phyloP scores from a whole-genome alignment of 1,140 invertebrate genomes.

The Drosophila paulistorum region DNA sequence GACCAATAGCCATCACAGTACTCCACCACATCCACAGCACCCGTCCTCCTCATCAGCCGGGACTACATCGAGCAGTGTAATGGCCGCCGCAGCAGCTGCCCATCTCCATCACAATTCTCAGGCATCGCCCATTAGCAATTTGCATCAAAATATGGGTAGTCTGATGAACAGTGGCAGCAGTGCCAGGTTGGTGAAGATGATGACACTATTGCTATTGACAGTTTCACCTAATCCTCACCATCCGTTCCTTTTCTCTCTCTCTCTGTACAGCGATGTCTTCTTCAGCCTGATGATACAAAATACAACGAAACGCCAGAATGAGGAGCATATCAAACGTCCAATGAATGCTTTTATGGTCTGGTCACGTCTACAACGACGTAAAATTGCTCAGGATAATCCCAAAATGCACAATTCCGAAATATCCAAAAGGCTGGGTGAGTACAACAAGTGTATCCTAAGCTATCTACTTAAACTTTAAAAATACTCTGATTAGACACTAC shows the following conservation, averaged over 20 bases:
- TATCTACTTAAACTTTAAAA: too few species aligned
- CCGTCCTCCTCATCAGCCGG: constrained; percentile 40
- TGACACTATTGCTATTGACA: not conserved
- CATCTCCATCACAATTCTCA: constrained; percentile 79
- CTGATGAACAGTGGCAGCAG: constrained; percentile 82
- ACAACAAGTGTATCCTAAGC: not conserved
- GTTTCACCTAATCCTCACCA: not conserved
- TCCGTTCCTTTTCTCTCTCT: not conserved
- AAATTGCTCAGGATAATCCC: constrained; percentile 98
- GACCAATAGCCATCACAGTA: constrained; percentile 43
- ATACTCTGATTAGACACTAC: too few species aligned
- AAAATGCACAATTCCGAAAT: constrained; percentile 99
- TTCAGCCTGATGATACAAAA: constrained; percentile 83
- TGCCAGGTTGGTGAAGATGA: constrained; percentile 63
- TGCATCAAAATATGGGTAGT: constrained; percentile 82
- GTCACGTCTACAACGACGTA: constrained; percentile 92
- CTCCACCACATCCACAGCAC: constrained; percentile 40
- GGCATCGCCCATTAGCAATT: constrained; percentile 78
- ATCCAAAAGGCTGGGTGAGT: constrained; percentile 94
- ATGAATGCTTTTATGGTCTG: constrained; percentile 94
- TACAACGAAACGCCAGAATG: constrained; percentile 81
- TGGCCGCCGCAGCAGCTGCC: constrained; percentile 78
- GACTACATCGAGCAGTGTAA: constrained; percentile 66
- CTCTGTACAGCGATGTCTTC: constrained; percentile 70
- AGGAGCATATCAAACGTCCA: constrained; percentile 88